Base-by-base conservation (phyloP, 2,797 vertebrate genomes). In the Ctenopoma multispine region DNA sequence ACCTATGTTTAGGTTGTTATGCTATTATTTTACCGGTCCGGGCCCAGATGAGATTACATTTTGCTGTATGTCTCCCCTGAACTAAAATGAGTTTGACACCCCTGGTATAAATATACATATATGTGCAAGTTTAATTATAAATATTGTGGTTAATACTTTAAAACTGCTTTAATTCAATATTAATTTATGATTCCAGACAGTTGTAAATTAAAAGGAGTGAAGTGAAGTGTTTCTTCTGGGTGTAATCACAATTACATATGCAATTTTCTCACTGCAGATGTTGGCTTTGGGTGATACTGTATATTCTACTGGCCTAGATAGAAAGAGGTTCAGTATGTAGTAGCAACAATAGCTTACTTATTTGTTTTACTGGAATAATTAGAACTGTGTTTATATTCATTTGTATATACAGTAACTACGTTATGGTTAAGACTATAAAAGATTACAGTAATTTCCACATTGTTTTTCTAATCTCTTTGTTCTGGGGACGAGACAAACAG, bases 391-490 rank as follows among this genome's bases (percentile, higher is more conserved):
- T 47, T 49, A 11, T 61, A 54, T 72, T 44, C 31, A 23, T 31
- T 29, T 1, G 2, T 24, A 1, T 17, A 31, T 10, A 23, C 57
- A 23, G 40, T 62, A 73, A 49, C n/a, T n/a, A n/a, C n/a, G n/a
- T n/a, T n/a, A n/a, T n/a, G n/a, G n/a, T n/a, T 7, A 40, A 60
- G 34, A 55, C 66, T 59, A 82, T 85, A 85, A 87, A 89, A 63
- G 15, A 24, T 58, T 21, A 72, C 17, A 49, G 68, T 51, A 59
- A 21, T 49, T 74, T 81, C 82, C 51, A 59, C 67, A 63, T 51
- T 21, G 47, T 70, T 78, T 51, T 9, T 43, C 31, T 56, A 31
- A 58, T 36, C 34, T 23, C 6, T 80, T 64, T 69, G 36, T 55
- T 68, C 53, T 48, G 29, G 20, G 63, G 3, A 23, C 60, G 17